phyloP scores from a whole-genome alignment of 2,888 invertebrate species.

The Ellobium chinense region DNA sequence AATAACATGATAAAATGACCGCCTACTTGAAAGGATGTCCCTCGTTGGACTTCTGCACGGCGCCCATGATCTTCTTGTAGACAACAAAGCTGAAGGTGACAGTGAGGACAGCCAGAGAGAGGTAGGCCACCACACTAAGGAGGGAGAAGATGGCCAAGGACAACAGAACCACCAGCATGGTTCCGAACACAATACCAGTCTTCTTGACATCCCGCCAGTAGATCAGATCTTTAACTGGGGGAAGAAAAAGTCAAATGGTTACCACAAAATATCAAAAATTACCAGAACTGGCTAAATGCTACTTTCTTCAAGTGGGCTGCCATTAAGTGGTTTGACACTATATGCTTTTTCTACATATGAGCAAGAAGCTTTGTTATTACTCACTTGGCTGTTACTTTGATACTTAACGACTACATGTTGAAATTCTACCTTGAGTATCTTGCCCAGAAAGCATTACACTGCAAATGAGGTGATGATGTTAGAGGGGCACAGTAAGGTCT shows the following conservation, averaged over 20 bases:
- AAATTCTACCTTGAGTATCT: too few relatives aligned
- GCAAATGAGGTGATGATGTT: too few relatives aligned
- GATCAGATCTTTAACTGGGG: constrained; percentile 89
- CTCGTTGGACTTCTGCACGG: constrained; percentile 95
- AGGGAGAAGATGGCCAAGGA: constrained; percentile 97
- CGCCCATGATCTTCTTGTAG: constrained; percentile 96
- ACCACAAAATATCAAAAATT: neutral
- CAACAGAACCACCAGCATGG: constrained; percentile 91
- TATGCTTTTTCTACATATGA: too few relatives aligned
- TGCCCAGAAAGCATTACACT: too few relatives aligned
- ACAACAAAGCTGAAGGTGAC: constrained; percentile 96
- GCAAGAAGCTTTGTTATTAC: too few relatives aligned
- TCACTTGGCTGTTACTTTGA: too few relatives aligned
- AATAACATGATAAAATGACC: too few relatives aligned
- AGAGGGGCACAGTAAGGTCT: too few relatives aligned
- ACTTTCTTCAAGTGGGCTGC: too few relatives aligned
- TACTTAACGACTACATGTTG: too few relatives aligned
- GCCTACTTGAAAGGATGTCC: constrained; percentile 98
- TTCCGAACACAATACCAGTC: constrained; percentile 95
- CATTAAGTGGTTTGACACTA: too few relatives aligned
- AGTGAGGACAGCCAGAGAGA: constrained; percentile 90
- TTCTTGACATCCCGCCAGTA: constrained; percentile 98
- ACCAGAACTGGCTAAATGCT: too few relatives aligned
- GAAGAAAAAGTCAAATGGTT: neutral
- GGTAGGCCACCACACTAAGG: constrained; percentile 96